phyloP scores from a whole-genome alignment of 2,888 invertebrate species.

The Drosophila kanekoi region DNA sequence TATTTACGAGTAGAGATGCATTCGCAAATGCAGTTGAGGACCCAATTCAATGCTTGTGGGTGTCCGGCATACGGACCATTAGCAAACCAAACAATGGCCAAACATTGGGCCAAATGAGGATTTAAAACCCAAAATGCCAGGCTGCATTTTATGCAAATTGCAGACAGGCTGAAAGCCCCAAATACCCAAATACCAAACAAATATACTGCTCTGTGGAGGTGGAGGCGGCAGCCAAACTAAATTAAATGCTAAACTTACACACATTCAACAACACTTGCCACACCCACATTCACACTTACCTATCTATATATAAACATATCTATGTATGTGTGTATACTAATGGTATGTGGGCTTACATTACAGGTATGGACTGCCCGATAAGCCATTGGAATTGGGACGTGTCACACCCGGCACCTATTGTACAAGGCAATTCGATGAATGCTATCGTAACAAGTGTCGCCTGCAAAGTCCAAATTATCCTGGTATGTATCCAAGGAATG shows the following conservation, averaged over 20 bases:
- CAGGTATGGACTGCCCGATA: constrained; percentile 90
- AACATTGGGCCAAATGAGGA: constrained; percentile 34
- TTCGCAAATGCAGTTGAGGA: constrained; percentile 28
- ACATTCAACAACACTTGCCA: constrained; percentile 20
- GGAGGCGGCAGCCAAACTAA: constrained; percentile 47
- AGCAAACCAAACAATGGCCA: constrained; percentile 69
- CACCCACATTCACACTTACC: constrained; percentile 4
- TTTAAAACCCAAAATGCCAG: constrained; percentile 47
- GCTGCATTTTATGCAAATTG: constrained; percentile 74
- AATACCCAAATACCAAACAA: constrained; percentile 53
- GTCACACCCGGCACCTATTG: constrained; percentile 94
- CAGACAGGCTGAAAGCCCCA: constrained; percentile 30
- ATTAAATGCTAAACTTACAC: constrained; percentile 53
- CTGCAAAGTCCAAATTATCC: constrained; percentile 96
- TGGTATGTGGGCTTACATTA: constrained; percentile 24
- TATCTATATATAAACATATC: not conserved
- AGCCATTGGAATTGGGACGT: constrained; percentile 93
- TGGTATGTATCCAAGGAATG: constrained; percentile 92
- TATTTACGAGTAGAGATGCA: constrained; percentile 41
- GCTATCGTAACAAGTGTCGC: constrained; percentile 93
- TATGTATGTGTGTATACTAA: constrained; percentile 18
- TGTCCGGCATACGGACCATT: constrained; percentile 55
- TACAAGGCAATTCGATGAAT: constrained; percentile 93
- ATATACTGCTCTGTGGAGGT: constrained; percentile 41
- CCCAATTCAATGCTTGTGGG: constrained; percentile 12